Evolutionary conservation across 2,113 vertebrate genomes (phyloP).

Genomic region (Syngnathoides biaculeatus): DNA sequence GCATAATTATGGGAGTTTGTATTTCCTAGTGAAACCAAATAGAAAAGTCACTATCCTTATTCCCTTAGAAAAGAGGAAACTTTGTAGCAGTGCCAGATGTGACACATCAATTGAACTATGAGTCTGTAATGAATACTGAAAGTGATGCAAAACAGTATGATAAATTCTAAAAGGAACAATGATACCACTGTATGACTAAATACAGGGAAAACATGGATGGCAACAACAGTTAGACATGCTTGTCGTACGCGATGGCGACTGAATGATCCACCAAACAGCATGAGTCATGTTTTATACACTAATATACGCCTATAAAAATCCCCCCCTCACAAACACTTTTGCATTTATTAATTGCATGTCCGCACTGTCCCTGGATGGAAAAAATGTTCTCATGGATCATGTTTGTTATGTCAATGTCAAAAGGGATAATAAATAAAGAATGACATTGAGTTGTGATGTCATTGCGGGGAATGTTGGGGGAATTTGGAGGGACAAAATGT

Average conservation of each 20-base stretch:
- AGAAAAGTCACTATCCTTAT: constrained; percentile 30
- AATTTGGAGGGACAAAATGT: constrained; percentile 55
- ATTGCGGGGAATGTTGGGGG: constrained; percentile 50
- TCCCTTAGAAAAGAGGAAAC: constrained; percentile 47
- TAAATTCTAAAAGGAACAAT: constrained; percentile 18
- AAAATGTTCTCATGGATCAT: constrained; percentile 33
- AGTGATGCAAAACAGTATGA: constrained; percentile 5
- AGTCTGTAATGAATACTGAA: constrained; percentile 12
- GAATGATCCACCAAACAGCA: constrained; percentile 14
- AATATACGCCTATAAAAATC: constrained; percentile 51
- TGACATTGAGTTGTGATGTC: constrained; percentile 22
- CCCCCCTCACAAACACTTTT: constrained; percentile 37
- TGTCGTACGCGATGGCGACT: constrained; percentile 6
- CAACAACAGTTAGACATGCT: constrained; percentile 19
- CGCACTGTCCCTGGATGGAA: constrained; percentile 38
- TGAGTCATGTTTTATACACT: constrained; percentile 48
- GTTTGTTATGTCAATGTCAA: constrained; percentile 44
- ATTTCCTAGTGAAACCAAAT: constrained; percentile 24
- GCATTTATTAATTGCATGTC: constrained; percentile 35
- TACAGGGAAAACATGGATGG: constrained; percentile 4
- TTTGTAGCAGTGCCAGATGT: constrained; percentile 30
- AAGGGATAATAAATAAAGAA: constrained; percentile 29
- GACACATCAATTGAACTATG: constrained; percentile 16
- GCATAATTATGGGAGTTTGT: constrained; percentile 16
- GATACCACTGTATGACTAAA: constrained; percentile 17